These are phyloP conservation scores for Porites cylindrica DNA, from an alignment of 92 coral and sea anemone genomes.

Conservation along the genomic window DNA sequence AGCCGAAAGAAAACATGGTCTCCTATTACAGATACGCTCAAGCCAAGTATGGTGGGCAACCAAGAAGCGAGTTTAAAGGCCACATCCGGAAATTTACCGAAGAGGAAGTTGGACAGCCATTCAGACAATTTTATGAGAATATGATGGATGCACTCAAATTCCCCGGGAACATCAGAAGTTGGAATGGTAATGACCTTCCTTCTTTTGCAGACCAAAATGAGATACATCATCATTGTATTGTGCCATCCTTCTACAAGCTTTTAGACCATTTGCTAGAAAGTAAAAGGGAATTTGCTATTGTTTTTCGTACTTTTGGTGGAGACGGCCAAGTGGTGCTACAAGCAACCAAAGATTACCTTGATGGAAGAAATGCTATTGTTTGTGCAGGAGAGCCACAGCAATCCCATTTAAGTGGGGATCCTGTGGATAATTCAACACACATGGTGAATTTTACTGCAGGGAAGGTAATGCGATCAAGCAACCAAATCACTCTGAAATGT, in stretches of 20 bases:
- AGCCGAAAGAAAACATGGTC: slow-evolving; percentile 15
- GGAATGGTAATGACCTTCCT: slow-evolving; percentile 1
- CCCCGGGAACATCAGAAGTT: slow-evolving; percentile 6
- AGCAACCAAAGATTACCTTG: slow-evolving; percentile 38
- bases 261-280: slow-evolving; percentile 48
- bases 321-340: slow-evolving; percentile 74
- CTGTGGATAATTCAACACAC: neutral
- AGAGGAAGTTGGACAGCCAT: slow-evolving; percentile 61
- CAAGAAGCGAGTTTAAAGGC: slow-evolving; percentile 62
- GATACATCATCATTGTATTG: slow-evolving; percentile 57
- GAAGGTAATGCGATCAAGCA: slow-evolving; percentile 46
- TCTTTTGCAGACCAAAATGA: slow-evolving; percentile 58
- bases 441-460: slow-evolving; percentile 56
- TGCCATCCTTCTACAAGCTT: slow-evolving; percentile 80
- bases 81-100: slow-evolving; percentile 74
- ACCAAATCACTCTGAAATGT: slow-evolving; percentile 51
- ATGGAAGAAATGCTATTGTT: neutral
- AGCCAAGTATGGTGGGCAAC: slow-evolving; percentile 57
- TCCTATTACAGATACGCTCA: slow-evolving; percentile 80
- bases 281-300: slow-evolving; percentile 67
- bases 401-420: neutral
- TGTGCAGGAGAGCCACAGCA: neutral
- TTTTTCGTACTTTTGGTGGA: slow-evolving; percentile 86
- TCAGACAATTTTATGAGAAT: slow-evolving; percentile 62
- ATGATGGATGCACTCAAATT: slow-evolving; percentile 60